Conservation (phyloP, 2,113 vertebrate species). For the Gymnobelideus leadbeateri region DNA sequence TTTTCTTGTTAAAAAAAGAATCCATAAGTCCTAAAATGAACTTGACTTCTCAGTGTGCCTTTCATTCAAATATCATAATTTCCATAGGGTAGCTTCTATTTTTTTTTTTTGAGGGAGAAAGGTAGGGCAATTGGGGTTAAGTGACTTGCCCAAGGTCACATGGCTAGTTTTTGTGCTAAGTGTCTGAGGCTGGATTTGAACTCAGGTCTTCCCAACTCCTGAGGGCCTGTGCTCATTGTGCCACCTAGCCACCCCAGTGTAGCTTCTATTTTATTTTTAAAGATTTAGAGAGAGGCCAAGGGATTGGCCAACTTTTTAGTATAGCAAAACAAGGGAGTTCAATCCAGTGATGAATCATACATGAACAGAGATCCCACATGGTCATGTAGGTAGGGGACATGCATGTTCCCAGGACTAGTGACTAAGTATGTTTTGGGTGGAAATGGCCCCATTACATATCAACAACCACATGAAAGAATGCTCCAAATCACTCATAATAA, state of each 20-base stretch:
- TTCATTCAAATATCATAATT: constrained; percentile 36
- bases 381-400: not conserved
- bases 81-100: constrained; percentile 8
- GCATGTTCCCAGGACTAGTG: not conserved
- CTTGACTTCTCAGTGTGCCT: constrained; percentile 18
- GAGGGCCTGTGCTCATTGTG: too few species aligned
- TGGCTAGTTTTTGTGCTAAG: too few species aligned
- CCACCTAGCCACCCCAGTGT: not conserved
- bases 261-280: constrained; percentile 7
- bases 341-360: not conserved
- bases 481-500: not conserved
- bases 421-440: not conserved
- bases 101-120: not conserved
- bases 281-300: not conserved
- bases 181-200: too few species aligned
- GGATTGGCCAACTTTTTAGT: not conserved
- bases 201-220: too few species aligned
- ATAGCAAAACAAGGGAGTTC: not conserved
- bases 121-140: too few species aligned
- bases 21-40: constrained; percentile 41
- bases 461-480: not conserved
- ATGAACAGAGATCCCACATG: not conserved
- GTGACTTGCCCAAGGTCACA: too few species aligned
- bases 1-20: constrained; percentile 41
- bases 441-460: not conserved